Base-by-base conservation (phyloP, 2,888 invertebrate genomes). In the Notodonta dromedarius region DNA sequence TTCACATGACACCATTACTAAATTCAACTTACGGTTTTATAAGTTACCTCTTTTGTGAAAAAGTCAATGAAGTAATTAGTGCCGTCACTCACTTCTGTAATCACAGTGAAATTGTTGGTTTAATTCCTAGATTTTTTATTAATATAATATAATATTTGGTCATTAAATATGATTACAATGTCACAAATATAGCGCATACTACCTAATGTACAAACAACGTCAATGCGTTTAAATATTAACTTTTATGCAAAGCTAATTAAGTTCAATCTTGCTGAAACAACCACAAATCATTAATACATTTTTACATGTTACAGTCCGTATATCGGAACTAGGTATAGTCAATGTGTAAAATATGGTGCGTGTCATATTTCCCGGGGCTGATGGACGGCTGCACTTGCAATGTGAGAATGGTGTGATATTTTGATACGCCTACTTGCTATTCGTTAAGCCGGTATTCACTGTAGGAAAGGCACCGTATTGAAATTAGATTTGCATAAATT, bases 331-430 rank as follows among this genome's bases (percentile, higher is more conserved):
- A 24, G 35, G 7, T 44, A 44, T 4, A 4, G 56, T 57, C 56
- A 61, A 63, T 59, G 59, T 63, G 60, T 60, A 52, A 64, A 66
- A 60, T 63, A 74, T 62, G 55, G 60, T 32, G 44, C 50, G 66
- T 56, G 58, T 65, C 62, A 57, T 60, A 65, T 71, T 62, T 62
- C 72, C 58, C 60, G 60, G 59, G 65, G 56, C 39, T 71, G 60
- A 71, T 59, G 61, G 60, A 71, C 63, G 60, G 57, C 66, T 67
- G 65, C 65, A 68, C 70, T 66, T 71, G 73, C 67, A 68, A 78
- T 76, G 73, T 77, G 77, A 77, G 79, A 80, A 74, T 71, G 62
- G 58, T 66, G 66, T 73, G 77, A 73, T 81, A 81, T 83, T 83
- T 80, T 70, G 76, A 79, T 74, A 78, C 78, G 66, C 77, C 80